phyloP scores from a whole-genome alignment of 1,140 invertebrate genomes.

The Venustaconcha ellipsiformis region DNA sequence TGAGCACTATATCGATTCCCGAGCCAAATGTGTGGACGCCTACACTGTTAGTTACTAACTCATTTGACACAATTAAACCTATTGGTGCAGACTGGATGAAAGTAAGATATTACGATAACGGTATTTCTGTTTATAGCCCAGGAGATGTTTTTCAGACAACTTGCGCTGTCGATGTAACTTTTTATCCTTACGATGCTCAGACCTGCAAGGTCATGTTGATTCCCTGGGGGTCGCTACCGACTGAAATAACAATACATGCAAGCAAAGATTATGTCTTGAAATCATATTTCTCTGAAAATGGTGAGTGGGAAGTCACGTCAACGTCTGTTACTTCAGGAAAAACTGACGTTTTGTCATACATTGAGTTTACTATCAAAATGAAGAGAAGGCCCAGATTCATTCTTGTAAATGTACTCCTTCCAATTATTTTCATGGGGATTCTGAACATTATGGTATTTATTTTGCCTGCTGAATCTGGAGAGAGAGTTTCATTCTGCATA shows the following conservation, averaged over 20 bases:
- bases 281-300: slow-evolving; percentile 72
- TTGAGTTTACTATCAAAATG: slow-evolving; percentile 43
- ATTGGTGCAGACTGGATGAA: slow-evolving; percentile 3
- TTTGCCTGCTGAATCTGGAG: slow-evolving; percentile 27
- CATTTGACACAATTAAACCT: too few species aligned
- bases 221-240: too few species aligned
- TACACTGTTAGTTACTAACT: too few species aligned
- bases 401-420: slow-evolving; percentile 72
- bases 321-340: background rate
- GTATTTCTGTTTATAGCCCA: slow-evolving; percentile 18
- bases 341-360: background rate
- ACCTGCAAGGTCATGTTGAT: slow-evolving; percentile 72
- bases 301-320: slow-evolving; percentile 69
- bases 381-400: slow-evolving; percentile 56
- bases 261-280: slow-evolving; percentile 62
- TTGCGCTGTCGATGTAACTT: slow-evolving; percentile 88
- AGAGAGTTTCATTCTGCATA: slow-evolving; percentile 20
- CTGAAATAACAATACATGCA: too few species aligned
- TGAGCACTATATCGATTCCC: too few species aligned
- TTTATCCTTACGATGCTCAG: slow-evolving; percentile 81
- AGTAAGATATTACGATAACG: slow-evolving; percentile 7
- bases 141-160: slow-evolving; percentile 68
- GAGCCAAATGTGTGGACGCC: too few species aligned
- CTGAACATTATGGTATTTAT: slow-evolving; percentile 73
- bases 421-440: slow-evolving; percentile 73